Percentiles rank a stretch among this genome's conserved stretches.
phyloP scores from a whole-genome alignment of 2,797 vertebrate genomes.

The Mormyrus proboscirostris region DNA sequence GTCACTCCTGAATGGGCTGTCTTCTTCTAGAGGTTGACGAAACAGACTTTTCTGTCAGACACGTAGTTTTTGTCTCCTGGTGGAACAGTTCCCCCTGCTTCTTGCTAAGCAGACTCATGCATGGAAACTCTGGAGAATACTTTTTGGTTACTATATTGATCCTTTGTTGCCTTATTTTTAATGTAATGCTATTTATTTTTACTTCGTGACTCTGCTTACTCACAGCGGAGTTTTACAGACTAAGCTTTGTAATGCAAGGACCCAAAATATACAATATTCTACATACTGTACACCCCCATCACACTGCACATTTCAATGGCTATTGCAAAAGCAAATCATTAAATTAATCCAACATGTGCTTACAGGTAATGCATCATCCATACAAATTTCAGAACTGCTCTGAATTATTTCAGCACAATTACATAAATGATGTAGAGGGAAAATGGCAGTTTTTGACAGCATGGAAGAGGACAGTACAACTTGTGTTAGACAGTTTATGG shows the following conservation, averaged over 20 bases:
- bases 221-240: not conserved
- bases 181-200: not conserved
- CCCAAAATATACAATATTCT: not conserved
- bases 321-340: not conserved
- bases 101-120: not conserved
- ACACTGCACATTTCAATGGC: not conserved
- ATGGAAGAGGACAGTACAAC: not conserved
- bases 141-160: not conserved
- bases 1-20: not conserved
- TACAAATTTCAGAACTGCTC: not conserved
- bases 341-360: not conserved
- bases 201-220: not conserved
- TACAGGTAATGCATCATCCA: not conserved
- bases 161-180: not conserved
- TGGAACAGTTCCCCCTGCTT: not conserved
- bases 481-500: not conserved
- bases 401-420: not conserved
- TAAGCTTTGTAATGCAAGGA: not conserved
- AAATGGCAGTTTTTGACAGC: not conserved
- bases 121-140: not conserved
- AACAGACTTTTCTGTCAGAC: not conserved
- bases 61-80: not conserved
- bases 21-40: not conserved
- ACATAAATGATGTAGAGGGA: not conserved
- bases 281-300: not conserved